Evolutionary conservation across 2,797 vertebrate genomes (phyloP).

Genomic region (Synanceia verrucosa): DNA sequence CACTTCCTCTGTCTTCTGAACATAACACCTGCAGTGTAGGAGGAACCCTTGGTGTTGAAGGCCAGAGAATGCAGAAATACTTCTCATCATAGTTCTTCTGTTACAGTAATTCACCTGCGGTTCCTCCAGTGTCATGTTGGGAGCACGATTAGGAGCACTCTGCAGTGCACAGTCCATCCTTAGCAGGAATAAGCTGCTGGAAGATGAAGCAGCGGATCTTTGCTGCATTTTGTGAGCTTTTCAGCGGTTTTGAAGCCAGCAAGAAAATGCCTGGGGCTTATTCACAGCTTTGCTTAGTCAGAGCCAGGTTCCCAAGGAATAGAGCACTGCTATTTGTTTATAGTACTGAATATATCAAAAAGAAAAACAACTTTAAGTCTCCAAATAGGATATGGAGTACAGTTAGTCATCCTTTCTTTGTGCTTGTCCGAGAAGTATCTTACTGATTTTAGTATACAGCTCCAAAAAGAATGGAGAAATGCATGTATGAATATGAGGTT

Average conservation of each 20-base stretch:
- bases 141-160: constrained; percentile 7
- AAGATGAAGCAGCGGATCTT: constrained; percentile 5
- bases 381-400: background rate
- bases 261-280: constrained; percentile 8
- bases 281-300: background rate
- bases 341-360: constrained; percentile 1
- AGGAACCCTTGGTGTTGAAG: constrained; percentile 10
- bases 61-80: constrained; percentile 30
- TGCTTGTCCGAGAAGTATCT: constrained; percentile 5
- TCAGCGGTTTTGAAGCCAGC: constrained; percentile 12
- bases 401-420: background rate
- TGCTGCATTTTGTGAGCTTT: constrained; percentile 13
- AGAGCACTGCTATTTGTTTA: constrained; percentile 19
- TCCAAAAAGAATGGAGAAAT: background rate
- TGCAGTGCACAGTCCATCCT: background rate
- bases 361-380: constrained; percentile 1
- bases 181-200: background rate
- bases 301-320: constrained; percentile 5
- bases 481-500: background rate
- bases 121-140: background rate
- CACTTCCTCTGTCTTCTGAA: constrained; percentile 12
- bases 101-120: constrained; percentile 18
- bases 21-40: constrained; percentile 37
- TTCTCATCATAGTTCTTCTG: constrained; percentile 26
- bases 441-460: background rate